These are phyloP conservation scores for Mimumesa dahlbomi DNA, from an alignment of 2,888 invertebrate genomes.

Conservation along the genomic window DNA sequence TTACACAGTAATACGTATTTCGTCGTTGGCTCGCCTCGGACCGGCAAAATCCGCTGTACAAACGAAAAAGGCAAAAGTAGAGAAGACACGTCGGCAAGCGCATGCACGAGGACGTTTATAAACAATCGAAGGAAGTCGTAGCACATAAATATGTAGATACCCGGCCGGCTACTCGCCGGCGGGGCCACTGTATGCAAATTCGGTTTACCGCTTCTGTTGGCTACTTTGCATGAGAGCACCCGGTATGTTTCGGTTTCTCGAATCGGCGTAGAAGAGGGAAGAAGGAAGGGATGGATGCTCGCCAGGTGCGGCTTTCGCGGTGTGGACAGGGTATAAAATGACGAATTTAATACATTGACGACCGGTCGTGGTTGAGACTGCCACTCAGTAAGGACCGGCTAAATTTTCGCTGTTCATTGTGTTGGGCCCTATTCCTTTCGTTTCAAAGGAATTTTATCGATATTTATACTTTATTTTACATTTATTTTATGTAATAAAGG, in stretches of 20 bases:
- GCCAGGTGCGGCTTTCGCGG: constrained; percentile 24
- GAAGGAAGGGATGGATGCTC: background rate
- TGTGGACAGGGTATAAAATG: constrained; percentile 14
- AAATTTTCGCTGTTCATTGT: no score
- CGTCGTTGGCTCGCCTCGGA: no score
- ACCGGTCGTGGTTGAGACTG: no score
- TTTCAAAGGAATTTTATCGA: no score
- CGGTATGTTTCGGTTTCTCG: constrained; percentile 45
- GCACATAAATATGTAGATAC: constrained; percentile 75
- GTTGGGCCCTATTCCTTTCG: no score
- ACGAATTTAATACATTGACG: no score
- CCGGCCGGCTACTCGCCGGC: constrained; percentile 33
- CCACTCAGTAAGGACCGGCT: no score
- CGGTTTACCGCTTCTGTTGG: constrained; percentile 23
- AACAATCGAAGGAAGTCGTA: constrained; percentile 78
- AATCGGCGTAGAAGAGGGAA: background rate
- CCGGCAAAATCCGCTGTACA: no score
- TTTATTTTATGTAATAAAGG: no score
- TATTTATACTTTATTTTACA: no score
- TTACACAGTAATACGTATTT: no score
- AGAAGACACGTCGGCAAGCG: background rate
- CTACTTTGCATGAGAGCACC: constrained; percentile 57
- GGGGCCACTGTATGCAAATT: constrained; percentile 72
- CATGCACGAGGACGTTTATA: constrained; percentile 42
- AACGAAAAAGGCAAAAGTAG: no score